Percentiles rank a stretch among this genome's conserved stretches.
phyloP scores from a whole-genome alignment of 1,140 invertebrate genomes.

The Zaprionus capensis region DNA sequence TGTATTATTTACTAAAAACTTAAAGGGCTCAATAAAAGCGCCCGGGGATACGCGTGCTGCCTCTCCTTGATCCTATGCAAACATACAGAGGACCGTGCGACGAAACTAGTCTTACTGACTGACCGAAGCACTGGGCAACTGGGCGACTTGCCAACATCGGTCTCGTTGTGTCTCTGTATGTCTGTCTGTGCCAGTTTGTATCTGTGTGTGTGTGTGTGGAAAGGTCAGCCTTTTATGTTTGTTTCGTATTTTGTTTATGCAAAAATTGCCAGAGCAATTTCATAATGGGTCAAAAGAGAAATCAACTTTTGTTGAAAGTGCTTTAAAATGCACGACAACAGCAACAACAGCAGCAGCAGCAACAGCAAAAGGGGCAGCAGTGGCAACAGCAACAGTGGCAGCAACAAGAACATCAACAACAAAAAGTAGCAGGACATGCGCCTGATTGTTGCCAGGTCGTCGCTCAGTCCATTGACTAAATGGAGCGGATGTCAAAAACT shows the following conservation, averaged over 20 bases:
- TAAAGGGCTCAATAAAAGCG: conserved; percentile 80
- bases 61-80: conserved; percentile 75
- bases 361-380: conserved; percentile 1
- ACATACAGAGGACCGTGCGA: conserved; percentile 45
- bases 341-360: conserved; percentile 28
- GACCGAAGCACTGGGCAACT: conserved; percentile 41
- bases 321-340: conserved; percentile 79
- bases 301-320: conserved; percentile 82
- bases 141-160: conserved; percentile 38
- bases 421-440: conserved; percentile 58
- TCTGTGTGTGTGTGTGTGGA: conserved; percentile 37
- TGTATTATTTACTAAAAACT: conserved; percentile 82
- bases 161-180: conserved; percentile 17
- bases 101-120: conserved; percentile 46
- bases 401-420: not conserved
- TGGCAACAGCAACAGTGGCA: not conserved
- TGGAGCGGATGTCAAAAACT: conserved; percentile 82
- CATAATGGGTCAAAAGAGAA: conserved; percentile 83
- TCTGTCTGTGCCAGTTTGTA: conserved; percentile 35
- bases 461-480: conserved; percentile 72
- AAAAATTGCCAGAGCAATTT: conserved; percentile 82
- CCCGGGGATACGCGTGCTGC: conserved; percentile 65
- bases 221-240: conserved; percentile 76
- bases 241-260: conserved; percentile 82
- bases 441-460: conserved; percentile 79